Conservation (phyloP, 1,140 invertebrate genomes). For the Arctopsyche grandis region DNA sequence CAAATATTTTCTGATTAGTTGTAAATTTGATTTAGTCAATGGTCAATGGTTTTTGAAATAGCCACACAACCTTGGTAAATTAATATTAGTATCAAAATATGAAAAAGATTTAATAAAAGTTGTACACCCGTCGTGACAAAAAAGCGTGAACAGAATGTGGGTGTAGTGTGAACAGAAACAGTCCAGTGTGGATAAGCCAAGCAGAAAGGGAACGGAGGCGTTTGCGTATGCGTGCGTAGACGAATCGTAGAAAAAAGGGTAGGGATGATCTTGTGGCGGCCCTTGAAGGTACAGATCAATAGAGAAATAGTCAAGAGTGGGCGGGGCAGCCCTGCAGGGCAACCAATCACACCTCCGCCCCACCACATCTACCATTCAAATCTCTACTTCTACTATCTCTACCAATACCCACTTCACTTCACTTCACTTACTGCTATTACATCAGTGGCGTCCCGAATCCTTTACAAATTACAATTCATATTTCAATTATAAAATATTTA, state of each 20-base stretch:
- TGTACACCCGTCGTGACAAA: background rate
- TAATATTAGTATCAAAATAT: too few relatives aligned
- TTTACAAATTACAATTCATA: too few relatives aligned
- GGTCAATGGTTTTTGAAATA: too few relatives aligned
- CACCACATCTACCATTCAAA: background rate
- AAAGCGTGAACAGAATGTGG: background rate
- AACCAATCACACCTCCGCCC: background rate
- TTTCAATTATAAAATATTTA: too few relatives aligned
- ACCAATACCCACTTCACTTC: too few relatives aligned
- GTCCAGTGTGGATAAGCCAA: background rate
- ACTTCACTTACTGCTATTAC: too few relatives aligned
- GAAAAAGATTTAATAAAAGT: too few relatives aligned
- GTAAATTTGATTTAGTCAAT: too few relatives aligned
- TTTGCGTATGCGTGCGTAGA: background rate
- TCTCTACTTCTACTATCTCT: too few relatives aligned
- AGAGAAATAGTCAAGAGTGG: conserved; percentile 32
- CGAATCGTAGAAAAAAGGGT: conserved; percentile 25
- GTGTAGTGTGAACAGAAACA: background rate
- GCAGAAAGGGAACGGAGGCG: background rate
- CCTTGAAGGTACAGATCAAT: conserved; percentile 25
- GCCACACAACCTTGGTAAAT: too few relatives aligned
- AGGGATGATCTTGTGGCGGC: background rate
- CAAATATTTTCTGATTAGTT: too few relatives aligned
- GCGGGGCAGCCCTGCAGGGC: conserved; percentile 19
- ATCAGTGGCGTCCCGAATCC: too few relatives aligned